Base-by-base conservation (phyloP, 2,113 vertebrate species). In the Sorex araneus region DNA sequence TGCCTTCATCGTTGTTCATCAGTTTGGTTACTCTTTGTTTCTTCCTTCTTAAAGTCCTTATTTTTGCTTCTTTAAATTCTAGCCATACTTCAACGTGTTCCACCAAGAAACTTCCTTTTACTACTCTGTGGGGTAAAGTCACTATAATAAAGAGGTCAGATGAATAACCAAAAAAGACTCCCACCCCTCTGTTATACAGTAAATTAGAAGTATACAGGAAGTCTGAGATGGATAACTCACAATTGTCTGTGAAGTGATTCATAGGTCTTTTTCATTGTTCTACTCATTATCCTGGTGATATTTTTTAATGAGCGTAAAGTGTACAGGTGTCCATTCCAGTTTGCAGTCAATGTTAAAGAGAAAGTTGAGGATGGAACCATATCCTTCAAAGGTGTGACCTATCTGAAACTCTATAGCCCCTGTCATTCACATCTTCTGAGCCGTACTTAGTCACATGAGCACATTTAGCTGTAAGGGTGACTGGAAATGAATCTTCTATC, bases 131-230 rank as follows among this genome's bases (percentile, higher is more conserved):
- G 9, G 50, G 73, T 89, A 60, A 21, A 78, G 7, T 11, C 43
- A 74, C 73, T 80, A 27, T 40, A 28, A 40, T 86, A 86, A 78
- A 84, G n/a, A 90, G 28, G 74, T 2, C 19, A 84, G 60, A 78
- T 12, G 23, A 70, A 34, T 69, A 40, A 78, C 19, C 74, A 30
- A 75, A 21, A 76, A 13, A 47, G 13, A 67, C 4, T 82, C 69
- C 28, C 34, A 77, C 74, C 82, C 6, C 27, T 63, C 7, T 82
- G 19, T 10, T 77, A n/a, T 43, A 12, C 45, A 34, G 25, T 43
- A 83, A 47, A 66, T 25, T 64, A 91, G 36, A 83, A 16, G 7
- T 66, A 87, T 32, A 28, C 64, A 63, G n/a, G 32, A 28, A 73
- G 19, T 60, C 50, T 90, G 43, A 36, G 12, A 18, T 77, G n/a